Conservation (phyloP, 2,113 vertebrate species). For the Thomomys bottae region DNA sequence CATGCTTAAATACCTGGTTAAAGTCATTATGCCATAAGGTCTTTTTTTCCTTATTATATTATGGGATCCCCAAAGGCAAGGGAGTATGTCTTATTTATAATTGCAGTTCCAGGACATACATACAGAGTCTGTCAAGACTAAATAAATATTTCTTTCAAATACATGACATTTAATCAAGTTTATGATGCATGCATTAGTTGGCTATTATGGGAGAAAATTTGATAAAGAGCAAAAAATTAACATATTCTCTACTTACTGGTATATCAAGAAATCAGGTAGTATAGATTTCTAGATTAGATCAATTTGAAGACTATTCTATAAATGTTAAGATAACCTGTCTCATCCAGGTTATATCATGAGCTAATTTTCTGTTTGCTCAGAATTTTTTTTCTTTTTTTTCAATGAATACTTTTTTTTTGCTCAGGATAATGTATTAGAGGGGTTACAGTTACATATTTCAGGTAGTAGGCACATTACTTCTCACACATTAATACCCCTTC, state of each 20-base stretch:
- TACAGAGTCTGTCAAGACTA: neutral
- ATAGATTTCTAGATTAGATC: neutral
- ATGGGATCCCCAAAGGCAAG: neutral
- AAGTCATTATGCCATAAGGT: neutral
- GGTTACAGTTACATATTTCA: too few relatives aligned
- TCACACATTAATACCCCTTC: too few relatives aligned
- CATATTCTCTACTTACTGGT: neutral
- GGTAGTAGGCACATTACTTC: too few relatives aligned
- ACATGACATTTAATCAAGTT: neutral
- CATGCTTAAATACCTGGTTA: neutral
- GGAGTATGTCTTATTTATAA: neutral
- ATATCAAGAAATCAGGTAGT: neutral
- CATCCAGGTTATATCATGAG: neutral
- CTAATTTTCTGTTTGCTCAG: neutral
- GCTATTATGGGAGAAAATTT: neutral
- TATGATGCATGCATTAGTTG: neutral
- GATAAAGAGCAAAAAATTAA: conserved; percentile 11
- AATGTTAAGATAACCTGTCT: neutral
- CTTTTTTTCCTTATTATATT: neutral
- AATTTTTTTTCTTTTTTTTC: neutral
- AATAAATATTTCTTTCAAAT: conserved; percentile 20
- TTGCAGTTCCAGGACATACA: neutral
- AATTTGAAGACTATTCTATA: neutral
- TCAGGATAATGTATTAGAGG: too few relatives aligned
- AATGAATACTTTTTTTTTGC: too few relatives aligned